A percentile compares a stretch with the other conserved stretches of the same genome.
phyloP scores from a whole-genome alignment of 2,888 invertebrate species.

The Sminthurides aquaticus region DNA sequence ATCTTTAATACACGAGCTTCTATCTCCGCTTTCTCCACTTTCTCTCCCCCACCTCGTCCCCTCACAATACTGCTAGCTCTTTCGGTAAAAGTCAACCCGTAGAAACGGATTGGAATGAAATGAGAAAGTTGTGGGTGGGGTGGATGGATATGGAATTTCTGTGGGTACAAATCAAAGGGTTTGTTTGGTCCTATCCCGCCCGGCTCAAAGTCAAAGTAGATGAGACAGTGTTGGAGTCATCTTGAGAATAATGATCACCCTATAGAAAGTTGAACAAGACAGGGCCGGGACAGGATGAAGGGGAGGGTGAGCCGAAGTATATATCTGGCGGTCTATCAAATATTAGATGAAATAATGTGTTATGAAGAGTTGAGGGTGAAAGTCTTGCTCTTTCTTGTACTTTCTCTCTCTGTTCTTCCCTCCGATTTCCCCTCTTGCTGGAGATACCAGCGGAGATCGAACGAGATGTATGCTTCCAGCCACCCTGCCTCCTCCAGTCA shows the following conservation, averaged over 20 bases:
- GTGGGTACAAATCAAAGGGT: slow-evolving; percentile 17
- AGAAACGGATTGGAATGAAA: neutral
- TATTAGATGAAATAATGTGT: neutral
- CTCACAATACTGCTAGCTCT: neutral
- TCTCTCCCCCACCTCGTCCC: neutral
- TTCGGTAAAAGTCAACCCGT: neutral
- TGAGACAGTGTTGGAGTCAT: slow-evolving; percentile 21
- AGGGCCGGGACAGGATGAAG: neutral
- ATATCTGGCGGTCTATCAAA: slow-evolving; percentile 11
- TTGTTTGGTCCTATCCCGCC: neutral
- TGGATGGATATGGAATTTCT: neutral
- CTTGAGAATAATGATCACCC: slow-evolving; percentile 25
- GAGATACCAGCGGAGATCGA: too few species aligned
- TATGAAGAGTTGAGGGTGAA: too few species aligned
- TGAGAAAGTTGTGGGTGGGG: neutral
- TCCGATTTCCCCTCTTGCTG: too few species aligned
- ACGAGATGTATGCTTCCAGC: neutral
- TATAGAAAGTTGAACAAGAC: neutral
- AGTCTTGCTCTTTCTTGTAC: too few species aligned
- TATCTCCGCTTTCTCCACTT: neutral
- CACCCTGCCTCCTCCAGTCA: neutral
- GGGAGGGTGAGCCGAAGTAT: neutral
- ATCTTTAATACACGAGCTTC: too few species aligned
- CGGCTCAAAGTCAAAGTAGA: neutral
- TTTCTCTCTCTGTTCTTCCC: too few species aligned